Conservation (phyloP, 2,888 invertebrate species). For the Dolichopus griseipennis region DNA sequence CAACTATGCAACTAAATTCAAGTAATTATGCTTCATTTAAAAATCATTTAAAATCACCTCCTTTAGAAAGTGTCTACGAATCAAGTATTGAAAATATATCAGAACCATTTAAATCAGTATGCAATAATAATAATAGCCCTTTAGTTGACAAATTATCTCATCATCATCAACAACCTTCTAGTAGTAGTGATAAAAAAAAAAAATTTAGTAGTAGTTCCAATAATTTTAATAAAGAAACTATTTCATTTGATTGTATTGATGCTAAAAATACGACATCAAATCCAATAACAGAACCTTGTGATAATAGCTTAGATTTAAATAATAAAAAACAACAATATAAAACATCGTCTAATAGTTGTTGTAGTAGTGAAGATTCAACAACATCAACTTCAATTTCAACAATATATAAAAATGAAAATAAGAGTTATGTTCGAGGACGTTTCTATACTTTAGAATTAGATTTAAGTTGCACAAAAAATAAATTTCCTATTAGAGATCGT, state of each 20-base stretch:
- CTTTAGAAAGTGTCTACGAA: slow-evolving; percentile 45
- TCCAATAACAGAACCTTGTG: slow-evolving; percentile 5
- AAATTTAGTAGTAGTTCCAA: slow-evolving; percentile 15
- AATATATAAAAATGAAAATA: slow-evolving; percentile 34
- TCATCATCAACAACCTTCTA: slow-evolving; percentile 12
- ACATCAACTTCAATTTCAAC: not conserved
- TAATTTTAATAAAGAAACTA: slow-evolving; percentile 7
- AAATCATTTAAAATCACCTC: slow-evolving; percentile 37
- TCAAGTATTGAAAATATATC: slow-evolving; percentile 44
- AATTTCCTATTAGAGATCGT: slow-evolving; percentile 49
- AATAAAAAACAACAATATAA: slow-evolving; percentile 15
- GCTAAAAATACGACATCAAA: slow-evolving; percentile 8
- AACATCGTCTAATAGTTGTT: not conserved
- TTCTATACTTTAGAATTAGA: slow-evolving; percentile 44
- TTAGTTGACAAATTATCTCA: slow-evolving; percentile 11
- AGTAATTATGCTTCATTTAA: slow-evolving; percentile 26
- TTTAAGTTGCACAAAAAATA: slow-evolving; percentile 51
- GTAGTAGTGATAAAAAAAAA: slow-evolving; percentile 2
- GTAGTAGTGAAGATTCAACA: not conserved
- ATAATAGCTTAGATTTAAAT: slow-evolving; percentile 12
- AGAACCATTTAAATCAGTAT: slow-evolving; percentile 20
- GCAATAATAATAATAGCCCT: not conserved
- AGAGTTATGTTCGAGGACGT: slow-evolving; percentile 36
- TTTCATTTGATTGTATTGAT: slow-evolving; percentile 16
- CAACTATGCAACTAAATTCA: not conserved